Conservation (phyloP, 1,140 invertebrate genomes). For the Myzus persicae region DNA sequence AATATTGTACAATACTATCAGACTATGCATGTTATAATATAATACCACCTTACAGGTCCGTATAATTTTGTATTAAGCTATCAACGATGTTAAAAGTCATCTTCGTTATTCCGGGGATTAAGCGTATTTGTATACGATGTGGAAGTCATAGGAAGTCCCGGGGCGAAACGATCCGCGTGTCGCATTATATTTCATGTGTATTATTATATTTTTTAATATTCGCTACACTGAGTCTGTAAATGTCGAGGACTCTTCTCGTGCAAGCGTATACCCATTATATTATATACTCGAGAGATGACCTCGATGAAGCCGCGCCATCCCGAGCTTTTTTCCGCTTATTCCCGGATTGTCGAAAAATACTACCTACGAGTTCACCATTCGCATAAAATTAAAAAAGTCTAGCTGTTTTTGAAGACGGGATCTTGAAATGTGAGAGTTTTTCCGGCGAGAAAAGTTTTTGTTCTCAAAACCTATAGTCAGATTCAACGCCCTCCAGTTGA, state of each 20-base stretch:
- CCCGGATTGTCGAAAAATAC: too few species aligned
- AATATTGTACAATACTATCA: background rate
- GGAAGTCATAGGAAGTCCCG: background rate
- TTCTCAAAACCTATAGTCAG: too few species aligned
- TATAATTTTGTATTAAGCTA: background rate
- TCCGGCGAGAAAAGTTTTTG: too few species aligned
- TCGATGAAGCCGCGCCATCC: background rate
- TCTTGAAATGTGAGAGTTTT: too few species aligned
- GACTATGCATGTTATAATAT: background rate
- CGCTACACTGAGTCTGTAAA: background rate
- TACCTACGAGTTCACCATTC: too few species aligned
- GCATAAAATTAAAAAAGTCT: too few species aligned
- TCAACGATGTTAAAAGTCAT: background rate
- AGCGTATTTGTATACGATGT: too few species aligned
- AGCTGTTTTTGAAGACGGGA: too few species aligned
- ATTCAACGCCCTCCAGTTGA: too few species aligned
- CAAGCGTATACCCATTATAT: too few species aligned
- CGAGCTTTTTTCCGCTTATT: background rate
- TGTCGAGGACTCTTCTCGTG: background rate
- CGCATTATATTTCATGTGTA: background rate
- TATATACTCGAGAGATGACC: background rate
- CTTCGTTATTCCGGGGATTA: background rate
- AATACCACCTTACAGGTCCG: background rate
- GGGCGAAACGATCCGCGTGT: background rate
- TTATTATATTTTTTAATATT: background rate